Conservation (phyloP, 1,140 invertebrate species). For the Pantala flavescens region DNA sequence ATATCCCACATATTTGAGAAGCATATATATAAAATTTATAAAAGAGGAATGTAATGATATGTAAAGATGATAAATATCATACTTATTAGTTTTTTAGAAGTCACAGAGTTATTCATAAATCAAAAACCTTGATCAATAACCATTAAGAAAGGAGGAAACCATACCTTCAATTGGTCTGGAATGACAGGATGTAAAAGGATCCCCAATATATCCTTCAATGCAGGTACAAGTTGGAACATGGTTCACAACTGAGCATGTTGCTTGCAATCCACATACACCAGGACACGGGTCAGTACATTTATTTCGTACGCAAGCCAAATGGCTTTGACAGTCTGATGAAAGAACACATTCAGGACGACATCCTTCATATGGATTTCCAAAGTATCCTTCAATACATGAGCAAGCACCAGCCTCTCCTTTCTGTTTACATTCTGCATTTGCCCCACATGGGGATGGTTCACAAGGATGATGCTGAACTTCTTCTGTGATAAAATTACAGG, state of each 20-base stretch:
- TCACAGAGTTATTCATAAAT: too few species aligned
- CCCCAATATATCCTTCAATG: constrained; percentile 5
- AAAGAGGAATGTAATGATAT: too few species aligned
- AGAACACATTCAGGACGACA: constrained; percentile 48
- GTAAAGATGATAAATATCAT: too few species aligned
- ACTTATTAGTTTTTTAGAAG: too few species aligned
- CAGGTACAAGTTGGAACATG: constrained; percentile 10
- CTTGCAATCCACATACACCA: constrained; percentile 34
- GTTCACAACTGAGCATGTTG: constrained; percentile 12
- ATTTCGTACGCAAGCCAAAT: constrained; percentile 29
- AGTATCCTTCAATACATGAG: constrained; percentile 23
- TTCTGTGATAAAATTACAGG: background rate
- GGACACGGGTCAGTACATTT: constrained; percentile 34
- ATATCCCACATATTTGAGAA: too few species aligned
- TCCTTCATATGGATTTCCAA: constrained; percentile 38
- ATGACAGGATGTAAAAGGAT: constrained; percentile 6
- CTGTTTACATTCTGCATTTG: constrained; percentile 48
- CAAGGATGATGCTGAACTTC: constrained; percentile 32
- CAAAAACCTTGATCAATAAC: too few species aligned
- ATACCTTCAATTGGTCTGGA: background rate
- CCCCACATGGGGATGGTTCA: constrained; percentile 52
- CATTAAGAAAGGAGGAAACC: background rate
- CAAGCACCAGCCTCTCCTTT: constrained; percentile 45
- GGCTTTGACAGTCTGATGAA: constrained; percentile 41
- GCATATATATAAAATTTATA: too few species aligned